These are phyloP conservation scores for Gadus macrocephalus DNA, from an alignment of 2,113 vertebrate species.

Conservation along the genomic window DNA sequence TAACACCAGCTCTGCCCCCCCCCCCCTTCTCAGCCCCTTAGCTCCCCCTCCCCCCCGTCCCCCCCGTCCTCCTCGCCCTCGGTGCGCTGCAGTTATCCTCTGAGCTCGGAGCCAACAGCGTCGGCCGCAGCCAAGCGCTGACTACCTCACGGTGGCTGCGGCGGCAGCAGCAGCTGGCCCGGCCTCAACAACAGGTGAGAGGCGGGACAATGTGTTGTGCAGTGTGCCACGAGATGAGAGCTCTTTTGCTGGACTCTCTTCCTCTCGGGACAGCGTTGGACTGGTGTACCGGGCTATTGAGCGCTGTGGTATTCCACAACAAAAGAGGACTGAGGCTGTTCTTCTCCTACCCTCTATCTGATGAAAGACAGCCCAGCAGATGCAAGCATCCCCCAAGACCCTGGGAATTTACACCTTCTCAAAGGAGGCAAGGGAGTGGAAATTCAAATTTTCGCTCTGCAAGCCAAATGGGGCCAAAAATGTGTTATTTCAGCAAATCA, in stretches of 20 bases:
- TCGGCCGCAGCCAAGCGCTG: constrained; percentile 4
- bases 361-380: constrained; percentile 34
- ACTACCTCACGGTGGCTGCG: constrained; percentile 16
- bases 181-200: constrained; percentile 28
- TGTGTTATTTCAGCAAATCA: constrained; percentile 39
- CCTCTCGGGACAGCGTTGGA: constrained; percentile 12
- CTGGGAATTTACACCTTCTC: constrained; percentile 28
- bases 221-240: not conserved
- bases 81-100: not conserved
- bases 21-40: not conserved
- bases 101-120: constrained; percentile 11
- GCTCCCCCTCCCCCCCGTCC: not conserved
- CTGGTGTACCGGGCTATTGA: constrained; percentile 26
- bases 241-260: constrained; percentile 11
- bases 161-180: constrained; percentile 32
- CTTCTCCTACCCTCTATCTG: constrained; percentile 27
- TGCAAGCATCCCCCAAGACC: constrained; percentile 15
- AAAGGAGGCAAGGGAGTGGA: constrained; percentile 27
- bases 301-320: constrained; percentile 19
- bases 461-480: constrained; percentile 31
- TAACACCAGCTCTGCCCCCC: constrained; percentile 4
- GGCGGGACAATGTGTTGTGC: not conserved
- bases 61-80: not conserved
- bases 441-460: constrained; percentile 30
- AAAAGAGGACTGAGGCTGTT: not conserved